Percentiles rank a stretch among this genome's conserved stretches.
Evolutionary conservation across 2,113 vertebrate species (phyloP).

Genomic region (Corythornis madagascariensis): DNA sequence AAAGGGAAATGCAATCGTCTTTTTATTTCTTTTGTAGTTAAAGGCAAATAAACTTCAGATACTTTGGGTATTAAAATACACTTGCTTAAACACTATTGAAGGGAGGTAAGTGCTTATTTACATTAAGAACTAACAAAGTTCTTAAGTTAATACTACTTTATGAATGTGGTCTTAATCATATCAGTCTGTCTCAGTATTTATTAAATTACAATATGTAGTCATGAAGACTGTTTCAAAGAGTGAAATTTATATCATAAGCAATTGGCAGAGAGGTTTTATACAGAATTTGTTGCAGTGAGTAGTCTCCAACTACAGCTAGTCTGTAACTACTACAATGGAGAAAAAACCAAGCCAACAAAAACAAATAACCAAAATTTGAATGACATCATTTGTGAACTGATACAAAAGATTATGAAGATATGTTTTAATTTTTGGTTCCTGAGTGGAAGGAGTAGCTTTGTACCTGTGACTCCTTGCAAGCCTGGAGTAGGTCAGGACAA

Average conservation of each 20-base stretch:
- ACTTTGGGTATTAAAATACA: not conserved
- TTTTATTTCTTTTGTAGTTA: not conserved
- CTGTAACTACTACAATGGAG: not conserved
- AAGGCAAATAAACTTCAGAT: not conserved
- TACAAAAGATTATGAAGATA: not conserved
- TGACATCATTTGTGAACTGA: not conserved
- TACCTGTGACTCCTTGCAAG: not conserved
- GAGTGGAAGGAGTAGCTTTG: not conserved
- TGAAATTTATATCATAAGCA: slow-evolving; percentile 6
- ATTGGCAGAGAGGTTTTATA: not conserved
- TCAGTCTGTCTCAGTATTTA: slow-evolving; percentile 26
- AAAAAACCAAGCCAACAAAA: not conserved
- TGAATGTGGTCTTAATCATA: not conserved
- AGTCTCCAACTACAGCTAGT: not conserved
- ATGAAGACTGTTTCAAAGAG: slow-evolving; percentile 7
- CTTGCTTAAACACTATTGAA: not conserved
- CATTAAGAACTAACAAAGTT: not conserved
- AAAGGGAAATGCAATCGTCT: not conserved
- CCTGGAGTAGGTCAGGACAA: not conserved
- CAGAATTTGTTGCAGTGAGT: not conserved
- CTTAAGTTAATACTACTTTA: not conserved
- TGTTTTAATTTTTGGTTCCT: not conserved
- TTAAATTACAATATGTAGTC: slow-evolving; percentile 22
- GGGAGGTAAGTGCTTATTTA: not conserved
- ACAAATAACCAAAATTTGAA: not conserved